Evolutionary conservation across 2,888 invertebrate genomes (phyloP), one percentile per base, ranked within the genome.

Genomic region (Ethmia dodecea): DNA sequence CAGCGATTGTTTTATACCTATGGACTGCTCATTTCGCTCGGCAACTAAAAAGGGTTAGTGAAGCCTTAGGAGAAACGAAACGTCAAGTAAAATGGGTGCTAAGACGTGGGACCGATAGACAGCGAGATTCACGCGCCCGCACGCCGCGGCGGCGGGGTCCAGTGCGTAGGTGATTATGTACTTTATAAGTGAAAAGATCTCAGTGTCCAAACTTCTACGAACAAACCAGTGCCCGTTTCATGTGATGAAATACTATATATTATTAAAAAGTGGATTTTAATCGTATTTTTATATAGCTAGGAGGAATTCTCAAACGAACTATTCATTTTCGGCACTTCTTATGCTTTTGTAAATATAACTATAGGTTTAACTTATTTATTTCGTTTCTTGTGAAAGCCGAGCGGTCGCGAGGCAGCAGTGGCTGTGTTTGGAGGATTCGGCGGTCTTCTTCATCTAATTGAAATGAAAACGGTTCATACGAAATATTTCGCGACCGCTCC

Each of bases 321-420:
- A 52, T 60, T 71, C 71, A 61, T 63, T 74, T 77, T 77, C 64
- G 66, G 64, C 75, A 68, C 71, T 73, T 72, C 13, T 73, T 74
- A 72, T 75, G 75, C 78, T 81, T 79, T 81, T 86, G 84, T 86
- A 86, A 78, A 86, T 86, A 84, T 77, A 69, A 69, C 49, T 62
- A 47, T 77, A 81, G 61, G 62, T 59, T 66, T 83, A 78, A 86
- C 71, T 86, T 77, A 86, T 86, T 86, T 83, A 84, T 84, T 81
- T 65, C 63, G 56, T 64, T 64, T 63, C 60, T 57, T 49, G 54
- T 55, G 43, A 49, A 18, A 26, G 28, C 34, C 33, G 13, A 24
- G 16, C 27, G 27, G 37, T 37, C 20, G 31, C 31, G 36, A 14
- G 20, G 31, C 13, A 1, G 12, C 12, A 25, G 20, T 12, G n/a